Evolutionary conservation across 2,113 vertebrate species (phyloP).

Genomic region (Salminus brasiliensis): DNA sequence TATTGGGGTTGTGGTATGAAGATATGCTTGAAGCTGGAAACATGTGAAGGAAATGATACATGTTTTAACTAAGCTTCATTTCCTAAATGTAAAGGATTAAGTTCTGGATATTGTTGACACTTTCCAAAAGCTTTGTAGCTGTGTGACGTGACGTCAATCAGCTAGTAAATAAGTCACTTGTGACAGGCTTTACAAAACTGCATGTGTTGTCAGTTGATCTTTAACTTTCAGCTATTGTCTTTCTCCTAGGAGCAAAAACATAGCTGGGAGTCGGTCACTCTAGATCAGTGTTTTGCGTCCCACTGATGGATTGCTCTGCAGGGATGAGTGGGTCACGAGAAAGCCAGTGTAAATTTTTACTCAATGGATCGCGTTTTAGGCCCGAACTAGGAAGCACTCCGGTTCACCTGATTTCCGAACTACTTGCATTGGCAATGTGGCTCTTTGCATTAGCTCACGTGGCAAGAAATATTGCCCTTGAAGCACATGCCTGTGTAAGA

Average conservation of each 20-base stretch:
- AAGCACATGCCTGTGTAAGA: no score
- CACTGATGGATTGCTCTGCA: no score
- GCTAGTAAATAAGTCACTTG: neutral
- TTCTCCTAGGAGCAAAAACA: constrained; percentile 11
- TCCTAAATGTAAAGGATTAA: neutral
- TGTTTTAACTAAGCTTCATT: neutral
- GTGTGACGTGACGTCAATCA: neutral
- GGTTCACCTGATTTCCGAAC: no score
- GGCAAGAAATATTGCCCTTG: no score
- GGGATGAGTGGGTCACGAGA: no score
- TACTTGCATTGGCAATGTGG: no score
- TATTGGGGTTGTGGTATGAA: neutral
- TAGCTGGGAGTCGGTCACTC: neutral
- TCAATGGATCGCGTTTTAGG: no score
- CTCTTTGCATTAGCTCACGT: no score
- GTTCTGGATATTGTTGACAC: neutral
- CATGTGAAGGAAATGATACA: no score
- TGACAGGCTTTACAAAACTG: neutral
- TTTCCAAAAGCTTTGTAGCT: neutral
- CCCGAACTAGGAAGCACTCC: no score
- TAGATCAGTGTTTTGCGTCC: no score
- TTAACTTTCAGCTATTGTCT: neutral
- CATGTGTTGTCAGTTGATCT: constrained; percentile 13
- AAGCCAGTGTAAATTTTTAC: no score
- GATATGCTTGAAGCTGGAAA: neutral